Conservation (phyloP, 2,113 vertebrate species). For the Pseudorasbora parva region DNA sequence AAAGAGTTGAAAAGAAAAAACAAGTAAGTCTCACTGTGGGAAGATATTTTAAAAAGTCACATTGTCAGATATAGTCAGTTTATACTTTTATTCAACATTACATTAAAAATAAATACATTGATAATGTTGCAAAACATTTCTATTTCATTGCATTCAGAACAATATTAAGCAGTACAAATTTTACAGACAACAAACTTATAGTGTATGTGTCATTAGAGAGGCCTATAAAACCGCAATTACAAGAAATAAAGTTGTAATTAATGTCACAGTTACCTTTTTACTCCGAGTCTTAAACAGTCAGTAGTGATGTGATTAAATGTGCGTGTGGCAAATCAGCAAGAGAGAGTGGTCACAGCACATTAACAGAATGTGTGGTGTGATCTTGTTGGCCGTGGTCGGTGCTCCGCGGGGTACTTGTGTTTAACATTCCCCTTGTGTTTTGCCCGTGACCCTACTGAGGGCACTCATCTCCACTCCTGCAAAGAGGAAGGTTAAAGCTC, state of each 20-base stretch:
- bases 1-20: too few relatives aligned
- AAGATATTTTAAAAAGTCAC: too few relatives aligned
- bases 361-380: constrained; percentile 33
- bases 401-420: constrained; percentile 43
- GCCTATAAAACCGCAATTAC: not conserved
- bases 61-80: too few relatives aligned
- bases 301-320: not conserved
- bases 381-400: constrained; percentile 26
- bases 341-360: constrained; percentile 43
- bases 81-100: too few relatives aligned
- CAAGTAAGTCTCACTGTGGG: too few relatives aligned
- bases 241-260: not conserved
- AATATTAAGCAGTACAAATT: too few relatives aligned
- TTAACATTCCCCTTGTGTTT: constrained; percentile 57
- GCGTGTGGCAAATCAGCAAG: not conserved
- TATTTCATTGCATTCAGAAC: too few relatives aligned
- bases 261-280: not conserved
- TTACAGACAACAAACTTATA: not conserved
- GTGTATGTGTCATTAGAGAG: not conserved
- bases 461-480: constrained; percentile 52
- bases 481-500: constrained; percentile 57
- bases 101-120: too few relatives aligned
- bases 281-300: not conserved
- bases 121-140: too few relatives aligned
- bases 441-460: constrained; percentile 35